A percentile compares a stretch with the other conserved stretches of the same genome.
Conservation (phyloP, 2,113 vertebrate genomes). For the Diadophis punctatus region DNA sequence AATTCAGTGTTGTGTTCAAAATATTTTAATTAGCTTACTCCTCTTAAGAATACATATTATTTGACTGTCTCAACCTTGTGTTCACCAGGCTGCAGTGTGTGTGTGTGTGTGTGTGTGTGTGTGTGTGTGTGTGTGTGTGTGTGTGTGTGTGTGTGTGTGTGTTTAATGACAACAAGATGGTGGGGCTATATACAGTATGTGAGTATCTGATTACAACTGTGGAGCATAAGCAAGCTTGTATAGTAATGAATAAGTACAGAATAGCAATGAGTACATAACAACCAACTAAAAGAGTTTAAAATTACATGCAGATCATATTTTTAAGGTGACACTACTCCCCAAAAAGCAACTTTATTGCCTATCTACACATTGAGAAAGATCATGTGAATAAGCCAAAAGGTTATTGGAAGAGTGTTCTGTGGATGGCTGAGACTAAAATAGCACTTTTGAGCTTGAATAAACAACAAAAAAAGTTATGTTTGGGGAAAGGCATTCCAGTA, state of each 20-base stretch:
- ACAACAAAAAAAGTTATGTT: background rate
- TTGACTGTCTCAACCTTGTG: background rate
- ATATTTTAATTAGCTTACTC: background rate
- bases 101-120: background rate
- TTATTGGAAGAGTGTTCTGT: background rate
- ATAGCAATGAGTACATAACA: background rate
- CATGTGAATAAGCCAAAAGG: background rate
- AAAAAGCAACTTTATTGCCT: background rate
- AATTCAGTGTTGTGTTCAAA: background rate
- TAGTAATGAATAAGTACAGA: background rate
- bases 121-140: background rate
- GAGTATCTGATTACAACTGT: background rate
- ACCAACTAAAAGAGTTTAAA: background rate
- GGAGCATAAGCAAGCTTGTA: background rate
- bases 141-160: background rate
- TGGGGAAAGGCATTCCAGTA: background rate
- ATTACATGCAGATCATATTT: background rate
- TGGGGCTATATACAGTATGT: background rate
- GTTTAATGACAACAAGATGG: background rate
- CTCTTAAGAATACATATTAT: background rate
- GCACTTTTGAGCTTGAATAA: background rate
- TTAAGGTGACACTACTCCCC: background rate
- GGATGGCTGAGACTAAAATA: background rate
- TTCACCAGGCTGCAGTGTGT: background rate
- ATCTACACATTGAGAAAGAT: background rate